Base-by-base conservation (phyloP, 1,140 invertebrate genomes). In the Aricia agestis region DNA sequence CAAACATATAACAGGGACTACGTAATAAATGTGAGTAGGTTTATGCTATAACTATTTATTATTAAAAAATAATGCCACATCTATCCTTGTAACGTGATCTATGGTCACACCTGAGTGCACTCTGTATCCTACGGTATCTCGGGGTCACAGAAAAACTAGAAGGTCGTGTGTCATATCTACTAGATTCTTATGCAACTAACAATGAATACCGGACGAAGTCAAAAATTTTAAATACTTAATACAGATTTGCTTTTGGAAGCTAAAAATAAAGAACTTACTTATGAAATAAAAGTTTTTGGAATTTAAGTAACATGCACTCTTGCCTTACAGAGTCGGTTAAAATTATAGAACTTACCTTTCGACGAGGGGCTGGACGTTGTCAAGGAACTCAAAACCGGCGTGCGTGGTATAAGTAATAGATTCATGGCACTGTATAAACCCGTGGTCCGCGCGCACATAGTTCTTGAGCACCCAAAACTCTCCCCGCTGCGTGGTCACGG, bases 381-480 rank as follows among this genome's bases (percentile, higher is more conserved):
- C 96, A 77, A 98, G 93, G 91, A 98, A 98, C 68, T 97, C 97
- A 84, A 95, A 97, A 81, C 97, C 97, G 2, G 96, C 97, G 85
- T 98, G 97, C 9, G 97, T 98, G 0, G 97, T 98, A 81, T 98
- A 98, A 0, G 98, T 98, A 52, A 98, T 94, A 72, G 94, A 95
- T 86, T 97, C 96, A 87, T 97, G 95, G 84, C 97, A 98, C 86
- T 90, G 87, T 41, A 93, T 77, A 18, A 89, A 80, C 15, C 93
- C 93, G 70, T 94, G 93, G 75, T 94, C 93, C 67, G 94, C 92
- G 80, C 92, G 90, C 67, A 98, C 94, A 83, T 97, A 98, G 91
- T 98, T 97, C 86, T 97, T 96, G 10, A 98, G 92, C 69, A 98
- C 96, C 96, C 97, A 98, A 82, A 96, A 98, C 78, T 97, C 96